Conservation (phyloP, 2,113 vertebrate genomes). For the Lepus europaeus region DNA sequence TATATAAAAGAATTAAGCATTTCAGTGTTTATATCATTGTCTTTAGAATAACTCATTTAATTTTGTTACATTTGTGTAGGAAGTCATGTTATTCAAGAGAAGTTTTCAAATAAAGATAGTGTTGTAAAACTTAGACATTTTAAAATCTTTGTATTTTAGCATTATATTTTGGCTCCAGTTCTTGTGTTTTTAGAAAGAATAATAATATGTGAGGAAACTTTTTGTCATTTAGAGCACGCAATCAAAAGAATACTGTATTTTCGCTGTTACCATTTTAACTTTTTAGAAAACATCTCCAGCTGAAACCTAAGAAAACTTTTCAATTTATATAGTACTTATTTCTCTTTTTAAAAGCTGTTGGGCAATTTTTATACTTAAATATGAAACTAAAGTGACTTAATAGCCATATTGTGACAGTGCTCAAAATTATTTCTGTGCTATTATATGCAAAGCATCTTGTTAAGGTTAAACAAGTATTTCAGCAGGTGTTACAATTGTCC, state of each 20-base stretch:
- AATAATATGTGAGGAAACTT: constrained; percentile 1
- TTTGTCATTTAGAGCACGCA: background rate
- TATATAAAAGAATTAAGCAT: constrained; percentile 15
- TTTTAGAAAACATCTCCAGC: constrained; percentile 38
- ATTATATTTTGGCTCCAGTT: background rate
- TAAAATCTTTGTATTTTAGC: constrained; percentile 17
- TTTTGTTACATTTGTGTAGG: background rate
- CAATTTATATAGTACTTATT: constrained; percentile 27
- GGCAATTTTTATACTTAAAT: constrained; percentile 48
- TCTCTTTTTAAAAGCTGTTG: constrained; percentile 4
- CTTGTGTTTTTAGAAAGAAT: constrained; percentile 43
- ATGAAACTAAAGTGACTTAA: constrained; percentile 1
- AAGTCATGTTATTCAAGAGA: constrained; percentile 34
- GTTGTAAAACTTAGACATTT: background rate
- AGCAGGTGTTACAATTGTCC: background rate
- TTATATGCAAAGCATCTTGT: constrained; percentile 42
- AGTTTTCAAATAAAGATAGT: constrained; percentile 47
- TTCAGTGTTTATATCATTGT: constrained; percentile 19
- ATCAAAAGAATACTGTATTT: background rate
- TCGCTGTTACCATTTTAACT: constrained; percentile 35
- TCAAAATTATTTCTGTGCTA: constrained; percentile 33
- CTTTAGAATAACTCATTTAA: background rate
- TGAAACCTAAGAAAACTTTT: constrained; percentile 30
- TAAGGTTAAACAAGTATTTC: constrained; percentile 38
- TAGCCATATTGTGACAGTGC: background rate